Evolutionary conservation across 2,797 vertebrate species (phyloP).

Genomic region (Neosilurus hyrtlii): DNA sequence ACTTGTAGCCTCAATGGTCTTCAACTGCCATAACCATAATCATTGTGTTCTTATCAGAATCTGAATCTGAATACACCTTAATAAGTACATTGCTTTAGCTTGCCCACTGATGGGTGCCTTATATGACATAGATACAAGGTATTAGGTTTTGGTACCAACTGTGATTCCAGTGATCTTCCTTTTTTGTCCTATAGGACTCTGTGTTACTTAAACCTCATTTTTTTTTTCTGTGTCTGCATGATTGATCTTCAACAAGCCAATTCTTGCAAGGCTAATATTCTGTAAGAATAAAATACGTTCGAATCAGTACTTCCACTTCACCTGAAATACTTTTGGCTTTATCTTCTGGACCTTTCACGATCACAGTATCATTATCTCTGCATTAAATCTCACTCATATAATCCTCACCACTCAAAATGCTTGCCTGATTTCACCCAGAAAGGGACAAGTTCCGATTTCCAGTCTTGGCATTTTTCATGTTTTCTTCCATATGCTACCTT

Average conservation of each 20-base stretch:
- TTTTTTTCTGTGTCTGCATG: not conserved
- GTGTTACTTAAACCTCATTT: not conserved
- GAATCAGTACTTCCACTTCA: not conserved
- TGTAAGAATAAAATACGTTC: not conserved
- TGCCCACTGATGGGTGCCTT: not conserved
- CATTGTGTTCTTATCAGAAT: not conserved
- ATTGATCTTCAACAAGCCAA: not conserved
- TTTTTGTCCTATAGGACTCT: not conserved
- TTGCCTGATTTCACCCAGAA: not conserved
- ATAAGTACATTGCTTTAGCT: not conserved
- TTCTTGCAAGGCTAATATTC: not conserved
- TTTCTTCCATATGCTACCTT: not conserved
- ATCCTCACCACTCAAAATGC: not conserved
- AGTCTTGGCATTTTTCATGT: not conserved
- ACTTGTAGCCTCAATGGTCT: not conserved
- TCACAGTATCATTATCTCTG: not conserved
- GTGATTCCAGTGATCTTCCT: not conserved
- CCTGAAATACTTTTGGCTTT: not conserved
- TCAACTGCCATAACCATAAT: not conserved
- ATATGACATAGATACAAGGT: not conserved
- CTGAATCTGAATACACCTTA: not conserved
- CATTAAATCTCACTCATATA: not conserved
- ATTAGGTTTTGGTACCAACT: not conserved
- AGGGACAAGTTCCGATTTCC: not conserved
- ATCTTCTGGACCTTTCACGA: not conserved